Percentiles rank a stretch among this genome's conserved stretches.
Evolutionary conservation across 92 coral and sea anemone genomes (phyloP).

Genomic region (Pocillopora grandis): DNA sequence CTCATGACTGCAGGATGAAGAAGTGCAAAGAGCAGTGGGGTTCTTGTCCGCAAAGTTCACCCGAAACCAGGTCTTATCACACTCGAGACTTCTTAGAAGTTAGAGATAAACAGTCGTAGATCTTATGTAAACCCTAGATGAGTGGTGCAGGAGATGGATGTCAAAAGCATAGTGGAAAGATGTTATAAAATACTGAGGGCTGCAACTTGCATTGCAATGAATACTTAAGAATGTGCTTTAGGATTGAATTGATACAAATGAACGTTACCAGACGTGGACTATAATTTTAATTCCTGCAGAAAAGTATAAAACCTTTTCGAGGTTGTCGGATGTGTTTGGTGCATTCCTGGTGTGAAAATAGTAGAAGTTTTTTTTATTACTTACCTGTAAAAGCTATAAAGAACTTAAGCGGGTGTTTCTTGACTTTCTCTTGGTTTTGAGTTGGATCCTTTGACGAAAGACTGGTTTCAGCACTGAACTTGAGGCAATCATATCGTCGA

Average conservation of each 20-base stretch:
- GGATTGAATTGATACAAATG: background rate
- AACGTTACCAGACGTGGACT: background rate
- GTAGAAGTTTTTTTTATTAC: background rate
- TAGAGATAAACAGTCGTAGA: background rate
- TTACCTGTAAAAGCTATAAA: background rate
- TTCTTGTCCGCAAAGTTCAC: constrained; percentile 1
- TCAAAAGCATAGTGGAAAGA: background rate
- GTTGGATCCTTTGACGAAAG: too few species aligned
- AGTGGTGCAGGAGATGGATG: background rate
- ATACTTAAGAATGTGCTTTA: background rate
- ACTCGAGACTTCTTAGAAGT: constrained; percentile 23
- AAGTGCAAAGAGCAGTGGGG: constrained; percentile 31
- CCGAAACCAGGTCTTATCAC: constrained; percentile 13
- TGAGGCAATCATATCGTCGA: too few species aligned
- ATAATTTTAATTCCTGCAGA: background rate
- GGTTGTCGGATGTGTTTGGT: background rate
- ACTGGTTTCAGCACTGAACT: too few species aligned
- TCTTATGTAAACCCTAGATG: background rate
- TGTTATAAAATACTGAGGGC: background rate
- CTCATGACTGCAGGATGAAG: constrained; percentile 35
- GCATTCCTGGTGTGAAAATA: background rate
- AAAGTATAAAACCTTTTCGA: background rate
- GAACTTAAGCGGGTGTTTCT: too few species aligned
- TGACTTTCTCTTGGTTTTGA: too few species aligned
- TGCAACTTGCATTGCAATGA: background rate